These are phyloP conservation scores for Penelope pileata DNA, from an alignment of 2,113 vertebrate species.

Conservation along the genomic window DNA sequence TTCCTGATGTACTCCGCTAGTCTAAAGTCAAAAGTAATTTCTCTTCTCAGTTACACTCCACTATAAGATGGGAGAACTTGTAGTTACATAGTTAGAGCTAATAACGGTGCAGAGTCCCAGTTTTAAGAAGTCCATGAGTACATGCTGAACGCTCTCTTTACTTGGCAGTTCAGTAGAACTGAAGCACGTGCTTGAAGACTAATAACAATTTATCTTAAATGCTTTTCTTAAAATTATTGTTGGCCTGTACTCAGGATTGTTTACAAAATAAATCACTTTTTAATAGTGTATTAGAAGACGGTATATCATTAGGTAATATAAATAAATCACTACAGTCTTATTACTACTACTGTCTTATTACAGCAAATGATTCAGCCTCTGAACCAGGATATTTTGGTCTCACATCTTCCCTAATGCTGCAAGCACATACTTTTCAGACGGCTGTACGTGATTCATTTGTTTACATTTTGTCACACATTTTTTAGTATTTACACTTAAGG, in stretches of 20 bases:
- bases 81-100: background rate
- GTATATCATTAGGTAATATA: background rate
- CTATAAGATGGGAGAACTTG: background rate
- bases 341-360: background rate
- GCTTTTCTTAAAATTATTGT: background rate
- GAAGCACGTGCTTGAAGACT: background rate
- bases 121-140: background rate
- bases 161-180: background rate
- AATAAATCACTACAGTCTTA: background rate
- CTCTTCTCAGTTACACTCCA: background rate
- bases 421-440: background rate
- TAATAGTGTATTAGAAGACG: background rate
- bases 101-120: background rate
- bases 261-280: background rate
- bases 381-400: background rate
- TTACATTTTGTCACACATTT: background rate
- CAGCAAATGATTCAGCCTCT: background rate
- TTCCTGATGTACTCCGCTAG: background rate
- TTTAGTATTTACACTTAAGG: background rate
- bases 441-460: background rate
- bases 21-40: conserved; percentile 6
- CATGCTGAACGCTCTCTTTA: background rate
- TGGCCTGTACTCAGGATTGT: background rate
- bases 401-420: background rate
- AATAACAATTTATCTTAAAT: background rate